Percentiles rank a stretch among this genome's conserved stretches.
These are phyloP conservation scores for Gymnodraco acuticeps DNA, from an alignment of 2,797 vertebrate genomes.

Conservation along the genomic window DNA sequence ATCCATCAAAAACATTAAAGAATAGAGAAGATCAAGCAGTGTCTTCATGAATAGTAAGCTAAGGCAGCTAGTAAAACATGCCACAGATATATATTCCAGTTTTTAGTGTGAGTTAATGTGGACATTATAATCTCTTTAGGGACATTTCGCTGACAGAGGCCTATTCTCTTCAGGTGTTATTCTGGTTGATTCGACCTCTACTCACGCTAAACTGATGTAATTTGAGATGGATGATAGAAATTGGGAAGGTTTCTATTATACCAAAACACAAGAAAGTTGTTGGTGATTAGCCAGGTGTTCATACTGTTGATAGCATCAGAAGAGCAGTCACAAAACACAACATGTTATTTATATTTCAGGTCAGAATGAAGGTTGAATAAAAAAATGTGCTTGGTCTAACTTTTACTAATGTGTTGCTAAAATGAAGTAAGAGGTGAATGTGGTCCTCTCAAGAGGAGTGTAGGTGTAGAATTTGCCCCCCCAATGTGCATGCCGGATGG, in stretches of 20 bases:
- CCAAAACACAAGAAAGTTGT: not conserved
- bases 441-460: no score
- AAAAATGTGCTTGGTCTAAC: no score
- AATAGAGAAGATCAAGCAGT: not conserved
- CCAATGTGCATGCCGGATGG: no score
- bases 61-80: not conserved
- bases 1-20: not conserved
- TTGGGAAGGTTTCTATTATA: not conserved
- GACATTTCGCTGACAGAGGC: not conserved
- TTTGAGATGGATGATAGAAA: no score
- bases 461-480: no score
- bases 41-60: not conserved
- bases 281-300: not conserved
- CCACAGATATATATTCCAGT: not conserved
- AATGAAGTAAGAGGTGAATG: no score
- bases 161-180: not conserved
- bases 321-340: no score
- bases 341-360: not conserved
- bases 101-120: not conserved
- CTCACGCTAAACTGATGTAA: not conserved
- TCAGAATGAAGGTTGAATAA: no score
- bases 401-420: no score
- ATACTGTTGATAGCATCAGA: no score
- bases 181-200: not conserved
- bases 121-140: not conserved